Conservation (phyloP, 2,888 invertebrate genomes). For the Rhaphigaster nebulosa region DNA sequence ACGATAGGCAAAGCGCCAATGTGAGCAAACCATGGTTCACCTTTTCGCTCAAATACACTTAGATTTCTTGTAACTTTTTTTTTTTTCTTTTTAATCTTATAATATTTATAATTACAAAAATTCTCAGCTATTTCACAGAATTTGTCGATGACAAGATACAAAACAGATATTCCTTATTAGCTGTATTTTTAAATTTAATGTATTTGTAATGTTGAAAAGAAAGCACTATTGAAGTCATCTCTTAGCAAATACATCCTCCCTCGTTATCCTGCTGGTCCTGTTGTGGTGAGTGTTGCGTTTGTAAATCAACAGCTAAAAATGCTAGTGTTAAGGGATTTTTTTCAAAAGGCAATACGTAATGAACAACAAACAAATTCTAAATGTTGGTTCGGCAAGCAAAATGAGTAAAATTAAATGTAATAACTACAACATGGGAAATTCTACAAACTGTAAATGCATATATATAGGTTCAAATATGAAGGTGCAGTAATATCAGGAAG, state of each 20-base stretch:
- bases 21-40: conserved; percentile 56
- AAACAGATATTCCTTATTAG: conserved; percentile 61
- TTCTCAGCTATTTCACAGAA: conserved; percentile 16
- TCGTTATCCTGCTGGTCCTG: conserved; percentile 85
- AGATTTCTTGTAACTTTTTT: conserved; percentile 17
- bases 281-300: conserved; percentile 85
- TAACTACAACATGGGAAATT: background rate
- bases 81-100: conserved; percentile 42
- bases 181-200: conserved; percentile 40
- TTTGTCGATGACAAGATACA: conserved; percentile 77
- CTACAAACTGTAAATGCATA: background rate
- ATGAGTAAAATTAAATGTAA: background rate
- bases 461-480: background rate
- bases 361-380: background rate
- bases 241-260: conserved; percentile 85
- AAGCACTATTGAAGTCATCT: conserved; percentile 53
- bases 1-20: conserved; percentile 57
- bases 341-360: background rate
- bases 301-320: conserved; percentile 81
- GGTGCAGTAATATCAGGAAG: background rate
- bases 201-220: conserved; percentile 50
- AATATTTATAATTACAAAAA: conserved; percentile 5
- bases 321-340: conserved; percentile 60
- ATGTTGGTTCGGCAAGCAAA: background rate
- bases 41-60: conserved; percentile 39